Base-by-base conservation (phyloP, 2,888 invertebrate genomes). In the Bhutanitis thaidina region DNA sequence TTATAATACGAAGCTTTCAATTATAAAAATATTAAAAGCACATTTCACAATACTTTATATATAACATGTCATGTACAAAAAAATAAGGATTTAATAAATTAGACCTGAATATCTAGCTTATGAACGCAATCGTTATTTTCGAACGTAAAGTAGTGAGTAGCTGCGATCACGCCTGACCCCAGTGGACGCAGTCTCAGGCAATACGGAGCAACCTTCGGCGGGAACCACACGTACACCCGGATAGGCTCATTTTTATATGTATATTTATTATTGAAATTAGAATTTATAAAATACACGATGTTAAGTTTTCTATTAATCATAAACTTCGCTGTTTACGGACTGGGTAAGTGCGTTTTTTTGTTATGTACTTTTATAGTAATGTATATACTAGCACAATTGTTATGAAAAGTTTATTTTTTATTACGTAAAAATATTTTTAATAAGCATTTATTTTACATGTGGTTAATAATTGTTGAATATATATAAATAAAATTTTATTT, bases 161-260 rank as follows among this genome's bases (percentile, higher is more conserved):
- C 54, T 30, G 60, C 57, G 60, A 55, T 43, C 67, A 71, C 69
- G 65, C 63, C 56, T 34, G 59, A 61, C 60, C 60, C 74, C 77
- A 73, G 72, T 71, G 64, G 64, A 60, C 64, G 59, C 62, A 55
- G 53, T 64, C 57, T 61, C 69, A 59, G 67, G 69, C 87, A 88
- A 87, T 85, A 80, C 81, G 61, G 64, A 71, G 60, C 80, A 78
- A 80, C 80, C 81, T 81, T 76, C 75, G 78, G 61, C 65, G 68
- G 72, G 75, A 77, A 73, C 58, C 78, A 77, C 86, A 87, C 88
- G 88, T 78, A 69, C 68, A 65, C 71, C 58, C 63, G 55, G 70
- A 65, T 58, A 63, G 48, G 57, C 49, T 53, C 54, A 57, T 55
- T 57, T 60, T 64, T 56, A 55, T 61, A 54, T 61, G 63, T 61